Conservation (phyloP, 2,113 vertebrate species). For the Hirundichthys speculiger region DNA sequence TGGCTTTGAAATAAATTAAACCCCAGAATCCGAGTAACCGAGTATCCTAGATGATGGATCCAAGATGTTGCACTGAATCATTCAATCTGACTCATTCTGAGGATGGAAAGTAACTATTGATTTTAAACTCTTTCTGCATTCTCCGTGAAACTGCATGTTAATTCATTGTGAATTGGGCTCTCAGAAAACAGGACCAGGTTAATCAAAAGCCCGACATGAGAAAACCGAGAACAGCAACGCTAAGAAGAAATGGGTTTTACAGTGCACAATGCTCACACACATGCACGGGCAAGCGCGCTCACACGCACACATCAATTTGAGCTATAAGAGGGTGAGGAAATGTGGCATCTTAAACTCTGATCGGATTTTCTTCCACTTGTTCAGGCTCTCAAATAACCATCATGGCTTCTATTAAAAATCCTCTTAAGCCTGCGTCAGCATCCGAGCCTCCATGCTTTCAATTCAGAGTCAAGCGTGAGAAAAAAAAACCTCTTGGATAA, state of each 20-base stretch:
- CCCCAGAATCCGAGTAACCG: too few species aligned
- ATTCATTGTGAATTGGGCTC: not conserved
- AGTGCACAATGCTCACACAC: not conserved
- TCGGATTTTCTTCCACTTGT: conserved; percentile 10
- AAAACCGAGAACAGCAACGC: conserved; percentile 19
- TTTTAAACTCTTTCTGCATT: conserved; percentile 1
- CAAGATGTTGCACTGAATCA: conserved; percentile 1
- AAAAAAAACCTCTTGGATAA: conserved; percentile 36
- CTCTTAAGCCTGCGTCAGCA: conserved; percentile 14
- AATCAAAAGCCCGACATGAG: conserved; percentile 16
- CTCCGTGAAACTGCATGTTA: not conserved
- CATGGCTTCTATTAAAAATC: conserved; percentile 15
- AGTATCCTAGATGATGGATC: too few species aligned
- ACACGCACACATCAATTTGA: not conserved
- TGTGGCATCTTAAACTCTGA: conserved; percentile 15
- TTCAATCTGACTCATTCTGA: conserved; percentile 4
- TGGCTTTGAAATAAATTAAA: conserved; percentile 14
- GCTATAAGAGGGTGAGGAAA: not conserved
- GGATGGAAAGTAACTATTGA: conserved; percentile 22
- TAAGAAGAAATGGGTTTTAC: not conserved
- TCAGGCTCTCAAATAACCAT: conserved; percentile 22
- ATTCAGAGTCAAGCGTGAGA: conserved; percentile 13
- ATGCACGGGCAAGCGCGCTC: too few species aligned
- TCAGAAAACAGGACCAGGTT: not conserved
- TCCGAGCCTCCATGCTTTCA: conserved; percentile 16